These are phyloP conservation scores for Eupsilia transversa DNA, from an alignment of 2,888 invertebrate genomes.

Conservation along the genomic window DNA sequence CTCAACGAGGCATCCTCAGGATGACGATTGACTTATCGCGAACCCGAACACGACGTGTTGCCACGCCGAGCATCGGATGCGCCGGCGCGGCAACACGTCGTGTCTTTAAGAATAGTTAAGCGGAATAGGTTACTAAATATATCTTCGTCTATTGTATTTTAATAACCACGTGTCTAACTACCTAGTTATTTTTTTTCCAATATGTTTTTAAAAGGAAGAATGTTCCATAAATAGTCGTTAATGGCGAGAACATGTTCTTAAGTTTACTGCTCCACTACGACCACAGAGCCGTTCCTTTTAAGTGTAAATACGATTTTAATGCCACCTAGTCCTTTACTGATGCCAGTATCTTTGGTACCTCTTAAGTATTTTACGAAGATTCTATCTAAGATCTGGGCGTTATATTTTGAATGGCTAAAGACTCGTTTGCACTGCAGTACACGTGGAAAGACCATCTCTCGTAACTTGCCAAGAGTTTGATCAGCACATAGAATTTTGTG, in stretches of 20 bases:
- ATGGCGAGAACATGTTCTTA: constrained; percentile 24
- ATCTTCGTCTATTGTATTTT: no score
- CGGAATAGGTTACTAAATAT: no score
- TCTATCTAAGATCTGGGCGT: constrained; percentile 5
- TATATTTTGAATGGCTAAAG: neutral
- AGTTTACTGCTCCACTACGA: constrained; percentile 25
- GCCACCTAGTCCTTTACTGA: neutral
- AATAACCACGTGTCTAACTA: neutral
- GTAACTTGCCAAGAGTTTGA: neutral
- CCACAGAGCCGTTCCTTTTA: constrained; percentile 16
- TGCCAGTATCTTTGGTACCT: neutral
- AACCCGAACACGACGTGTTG: no score
- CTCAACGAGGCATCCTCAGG: no score
- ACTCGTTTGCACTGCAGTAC: neutral
- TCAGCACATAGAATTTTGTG: neutral
- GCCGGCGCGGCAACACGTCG: no score
- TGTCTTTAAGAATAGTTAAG: no score
- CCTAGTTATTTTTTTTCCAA: neutral
- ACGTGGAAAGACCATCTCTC: neutral
- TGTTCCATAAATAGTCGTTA: constrained; percentile 17
- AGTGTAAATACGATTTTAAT: constrained; percentile 32
- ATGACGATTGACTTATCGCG: no score
- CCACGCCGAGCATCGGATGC: no score
- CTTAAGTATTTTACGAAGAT: constrained; percentile 14
- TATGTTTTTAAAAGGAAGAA: neutral